Conservation (phyloP, 2,888 invertebrate species). For the Melinaea menophilus region DNA sequence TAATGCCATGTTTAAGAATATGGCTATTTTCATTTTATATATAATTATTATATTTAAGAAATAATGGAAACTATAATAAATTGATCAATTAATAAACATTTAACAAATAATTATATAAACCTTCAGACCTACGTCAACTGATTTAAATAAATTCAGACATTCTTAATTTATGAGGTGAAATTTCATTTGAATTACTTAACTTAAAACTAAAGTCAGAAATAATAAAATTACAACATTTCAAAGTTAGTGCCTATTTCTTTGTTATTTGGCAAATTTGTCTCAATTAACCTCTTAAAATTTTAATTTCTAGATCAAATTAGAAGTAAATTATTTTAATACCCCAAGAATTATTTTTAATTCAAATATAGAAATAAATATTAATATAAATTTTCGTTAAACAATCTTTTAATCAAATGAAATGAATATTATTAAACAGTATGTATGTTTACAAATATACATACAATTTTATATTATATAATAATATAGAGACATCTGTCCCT, state of each 20-base stretch:
- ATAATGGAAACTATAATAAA: no score
- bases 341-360: no score
- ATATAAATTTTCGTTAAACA: no score
- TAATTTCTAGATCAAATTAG: background rate
- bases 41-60: no score
- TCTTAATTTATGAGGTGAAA: slow-evolving; percentile 6
- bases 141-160: background rate
- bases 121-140: background rate
- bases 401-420: background rate
- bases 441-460: background rate
- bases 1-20: no score
- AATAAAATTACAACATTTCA: slow-evolving; percentile 14
- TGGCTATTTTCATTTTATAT: no score
- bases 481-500: slow-evolving; percentile 7
- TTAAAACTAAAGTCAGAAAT: slow-evolving; percentile 13
- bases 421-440: slow-evolving; percentile 13
- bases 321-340: background rate
- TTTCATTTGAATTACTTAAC: slow-evolving; percentile 7
- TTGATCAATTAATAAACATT: no score
- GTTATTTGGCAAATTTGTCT: slow-evolving; percentile 9
- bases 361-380: no score
- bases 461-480: background rate
- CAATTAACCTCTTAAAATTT: slow-evolving; percentile 6
- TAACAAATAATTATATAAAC: background rate
- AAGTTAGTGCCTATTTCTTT: slow-evolving; percentile 9